Percentiles rank a stretch among this genome's conserved stretches.
Conservation (phyloP, 2,113 vertebrate species). For the Ranitomeya imitator region DNA sequence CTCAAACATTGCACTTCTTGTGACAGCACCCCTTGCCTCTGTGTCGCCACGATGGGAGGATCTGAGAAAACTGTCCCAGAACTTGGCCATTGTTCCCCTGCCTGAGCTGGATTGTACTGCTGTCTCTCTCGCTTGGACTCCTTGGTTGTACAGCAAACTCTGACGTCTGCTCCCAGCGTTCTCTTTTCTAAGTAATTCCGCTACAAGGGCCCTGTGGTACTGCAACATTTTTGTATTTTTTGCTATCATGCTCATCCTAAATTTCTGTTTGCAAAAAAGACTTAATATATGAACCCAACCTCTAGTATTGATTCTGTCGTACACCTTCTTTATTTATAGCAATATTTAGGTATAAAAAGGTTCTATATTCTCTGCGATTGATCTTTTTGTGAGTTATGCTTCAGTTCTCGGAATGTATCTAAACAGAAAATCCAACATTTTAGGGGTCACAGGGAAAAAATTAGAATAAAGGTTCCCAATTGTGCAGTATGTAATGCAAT, state of each 20-base stretch:
- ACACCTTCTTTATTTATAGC: neutral
- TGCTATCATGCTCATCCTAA: neutral
- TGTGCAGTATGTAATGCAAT: neutral
- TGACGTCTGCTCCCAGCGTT: too few relatives aligned
- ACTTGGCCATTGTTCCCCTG: too few relatives aligned
- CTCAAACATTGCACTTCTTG: too few relatives aligned
- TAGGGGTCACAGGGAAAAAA: neutral
- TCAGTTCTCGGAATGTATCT: neutral
- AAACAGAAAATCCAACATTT: neutral
- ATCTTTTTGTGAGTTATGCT: slow-evolving; percentile 29
- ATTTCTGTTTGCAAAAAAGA: neutral
- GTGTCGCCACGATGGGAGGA: too few relatives aligned
- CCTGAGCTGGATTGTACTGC: too few relatives aligned
- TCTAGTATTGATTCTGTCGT: neutral
- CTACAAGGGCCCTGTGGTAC: too few relatives aligned
- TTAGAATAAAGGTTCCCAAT: neutral
- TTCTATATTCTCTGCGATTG: neutral
- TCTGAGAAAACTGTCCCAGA: too few relatives aligned
- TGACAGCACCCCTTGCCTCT: too few relatives aligned
- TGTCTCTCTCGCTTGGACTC: too few relatives aligned
- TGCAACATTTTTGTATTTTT: too few relatives aligned
- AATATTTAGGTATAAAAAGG: neutral
- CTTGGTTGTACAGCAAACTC: too few relatives aligned
- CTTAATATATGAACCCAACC: neutral
- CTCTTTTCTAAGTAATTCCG: too few relatives aligned